phyloP scores from a whole-genome alignment of 2,888 invertebrate genomes.

The Eupithecia dodoneata region DNA sequence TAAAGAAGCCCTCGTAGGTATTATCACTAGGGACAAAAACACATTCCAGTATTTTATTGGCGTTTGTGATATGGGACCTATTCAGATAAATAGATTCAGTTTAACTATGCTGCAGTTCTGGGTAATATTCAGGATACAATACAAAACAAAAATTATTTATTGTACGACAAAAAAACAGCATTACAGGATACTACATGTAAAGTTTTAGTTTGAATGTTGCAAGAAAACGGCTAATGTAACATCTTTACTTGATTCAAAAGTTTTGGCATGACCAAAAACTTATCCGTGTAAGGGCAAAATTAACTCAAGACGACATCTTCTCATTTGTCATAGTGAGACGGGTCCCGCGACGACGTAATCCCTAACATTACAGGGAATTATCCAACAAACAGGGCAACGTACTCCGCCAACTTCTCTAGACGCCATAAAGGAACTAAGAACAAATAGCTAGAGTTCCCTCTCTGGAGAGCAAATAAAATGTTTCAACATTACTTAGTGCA shows the following conservation, averaged over 20 bases:
- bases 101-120: slow-evolving; percentile 37
- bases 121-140: slow-evolving; percentile 31
- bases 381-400: slow-evolving; percentile 55
- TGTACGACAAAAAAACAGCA: too few relatives aligned
- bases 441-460: slow-evolving; percentile 42
- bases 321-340: slow-evolving; percentile 64
- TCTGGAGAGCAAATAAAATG: slow-evolving; percentile 53
- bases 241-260: slow-evolving; percentile 36
- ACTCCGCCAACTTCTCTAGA: slow-evolving; percentile 56
- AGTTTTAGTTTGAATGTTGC: neutral
- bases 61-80: slow-evolving; percentile 37
- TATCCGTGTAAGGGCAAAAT: slow-evolving; percentile 53
- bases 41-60: slow-evolving; percentile 56
- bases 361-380: slow-evolving; percentile 68
- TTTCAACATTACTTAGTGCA: slow-evolving; percentile 48
- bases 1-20: slow-evolving; percentile 53
- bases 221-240: slow-evolving; percentile 5
- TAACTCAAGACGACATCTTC: slow-evolving; percentile 55
- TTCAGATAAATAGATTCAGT: slow-evolving; percentile 30
- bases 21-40: slow-evolving; percentile 49
- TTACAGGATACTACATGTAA: too few relatives aligned
- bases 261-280: slow-evolving; percentile 55
- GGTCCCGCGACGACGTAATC: slow-evolving; percentile 61
- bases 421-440: slow-evolving; percentile 49
- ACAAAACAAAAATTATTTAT: neutral